Percentiles rank a stretch among this genome's conserved stretches.
Evolutionary conservation across 2,113 vertebrate species (phyloP).

Genomic region (Crotophaga sulcirostris): DNA sequence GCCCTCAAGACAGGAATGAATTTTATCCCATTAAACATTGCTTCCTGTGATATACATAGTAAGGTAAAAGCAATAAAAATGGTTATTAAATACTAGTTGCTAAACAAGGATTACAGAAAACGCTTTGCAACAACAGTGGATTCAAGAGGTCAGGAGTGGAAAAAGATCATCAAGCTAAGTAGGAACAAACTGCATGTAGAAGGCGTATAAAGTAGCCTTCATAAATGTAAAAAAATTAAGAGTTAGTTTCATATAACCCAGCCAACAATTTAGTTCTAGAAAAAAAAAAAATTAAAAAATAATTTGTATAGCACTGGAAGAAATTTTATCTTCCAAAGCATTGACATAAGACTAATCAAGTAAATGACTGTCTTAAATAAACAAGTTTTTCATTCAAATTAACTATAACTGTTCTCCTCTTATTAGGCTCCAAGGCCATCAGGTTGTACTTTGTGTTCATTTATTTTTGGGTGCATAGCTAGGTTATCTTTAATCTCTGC

Average conservation of each 20-base stretch:
- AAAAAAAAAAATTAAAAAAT: background rate
- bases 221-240: background rate
- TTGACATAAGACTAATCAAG: background rate
- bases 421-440: background rate
- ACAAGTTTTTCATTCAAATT: background rate
- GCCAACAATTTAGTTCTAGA: background rate
- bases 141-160: background rate
- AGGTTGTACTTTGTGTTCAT: background rate
- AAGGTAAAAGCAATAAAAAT: background rate
- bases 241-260: background rate
- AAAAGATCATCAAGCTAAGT: background rate
- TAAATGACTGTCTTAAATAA: background rate
- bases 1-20: background rate
- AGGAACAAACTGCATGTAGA: background rate
- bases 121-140: background rate
- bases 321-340: background rate
- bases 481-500: slow-evolving; percentile 1
- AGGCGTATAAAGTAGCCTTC: background rate
- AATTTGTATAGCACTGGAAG: background rate
- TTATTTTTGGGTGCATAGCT: background rate
- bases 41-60: background rate
- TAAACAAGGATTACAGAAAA: background rate
- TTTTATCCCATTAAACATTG: background rate
- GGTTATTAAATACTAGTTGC: background rate
- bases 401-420: background rate